Evolutionary conservation across 2,113 vertebrate genomes (phyloP).

Genomic region (Halichoeres trimaculatus): DNA sequence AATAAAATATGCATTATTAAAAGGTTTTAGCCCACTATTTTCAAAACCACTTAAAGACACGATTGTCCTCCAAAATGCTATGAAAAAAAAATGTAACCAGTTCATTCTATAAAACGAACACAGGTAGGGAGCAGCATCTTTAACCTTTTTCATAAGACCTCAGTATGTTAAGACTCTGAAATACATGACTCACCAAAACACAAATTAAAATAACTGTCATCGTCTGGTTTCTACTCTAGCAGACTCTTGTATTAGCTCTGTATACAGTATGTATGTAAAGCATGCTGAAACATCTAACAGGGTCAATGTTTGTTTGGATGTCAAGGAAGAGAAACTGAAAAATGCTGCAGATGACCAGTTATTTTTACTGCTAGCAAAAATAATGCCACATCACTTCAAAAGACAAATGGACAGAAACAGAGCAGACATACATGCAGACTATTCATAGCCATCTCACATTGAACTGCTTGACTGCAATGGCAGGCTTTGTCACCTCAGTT

Average conservation of each 20-base stretch:
- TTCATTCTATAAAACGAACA: neutral
- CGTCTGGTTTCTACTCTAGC: neutral
- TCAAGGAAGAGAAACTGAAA: neutral
- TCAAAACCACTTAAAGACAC: constrained; percentile 5
- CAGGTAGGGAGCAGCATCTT: neutral
- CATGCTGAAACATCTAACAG: constrained; percentile 1
- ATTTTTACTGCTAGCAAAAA: constrained; percentile 33
- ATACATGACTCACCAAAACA: constrained; percentile 16
- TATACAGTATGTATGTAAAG: neutral
- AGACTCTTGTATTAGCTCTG: constrained; percentile 12
- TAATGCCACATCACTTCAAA: constrained; percentile 16
- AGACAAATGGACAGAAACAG: constrained; percentile 43
- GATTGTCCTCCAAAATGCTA: constrained; percentile 12
- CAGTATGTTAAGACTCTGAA: constrained; percentile 18
- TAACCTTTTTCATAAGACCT: neutral
- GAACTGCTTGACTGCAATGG: constrained; percentile 61
- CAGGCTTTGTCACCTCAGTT: constrained; percentile 55
- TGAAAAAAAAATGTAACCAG: constrained; percentile 4
- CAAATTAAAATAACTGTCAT: constrained; percentile 24
- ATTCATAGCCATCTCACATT: constrained; percentile 60
- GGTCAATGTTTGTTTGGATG: constrained; percentile 1
- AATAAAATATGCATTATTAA: constrained; percentile 2
- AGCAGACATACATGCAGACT: constrained; percentile 42
- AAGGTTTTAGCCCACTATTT: neutral
- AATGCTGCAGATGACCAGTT: constrained; percentile 7